phyloP scores from a whole-genome alignment of 2,797 vertebrate species.

The Galagoides demidoff region DNA sequence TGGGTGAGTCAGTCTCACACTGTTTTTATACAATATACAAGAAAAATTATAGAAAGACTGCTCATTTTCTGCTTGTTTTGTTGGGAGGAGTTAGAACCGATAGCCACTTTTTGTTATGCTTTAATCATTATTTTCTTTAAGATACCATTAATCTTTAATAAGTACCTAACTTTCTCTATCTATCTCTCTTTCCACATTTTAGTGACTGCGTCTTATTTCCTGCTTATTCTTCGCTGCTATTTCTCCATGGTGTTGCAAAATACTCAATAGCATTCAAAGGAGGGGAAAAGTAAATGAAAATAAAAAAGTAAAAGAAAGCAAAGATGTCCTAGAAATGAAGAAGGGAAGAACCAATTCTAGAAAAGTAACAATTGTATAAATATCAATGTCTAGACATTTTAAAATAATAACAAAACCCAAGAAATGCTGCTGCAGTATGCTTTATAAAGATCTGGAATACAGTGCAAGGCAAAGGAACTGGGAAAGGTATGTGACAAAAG shows the following conservation, averaged over 20 bases:
- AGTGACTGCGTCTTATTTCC: constrained; percentile 65
- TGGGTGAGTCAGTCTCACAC: not conserved
- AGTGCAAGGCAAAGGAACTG: not conserved
- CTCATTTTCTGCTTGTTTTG: constrained; percentile 21
- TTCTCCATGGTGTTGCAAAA: constrained; percentile 80
- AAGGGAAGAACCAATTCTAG: constrained; percentile 49
- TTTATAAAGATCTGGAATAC: constrained; percentile 19
- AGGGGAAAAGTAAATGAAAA: constrained; percentile 62
- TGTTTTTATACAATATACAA: constrained; percentile 43
- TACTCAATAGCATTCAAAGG: constrained; percentile 69
- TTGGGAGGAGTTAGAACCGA: constrained; percentile 8
- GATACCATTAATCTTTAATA: constrained; percentile 41
- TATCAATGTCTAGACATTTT: not conserved
- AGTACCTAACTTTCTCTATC: constrained; percentile 48
- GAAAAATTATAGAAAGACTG: constrained; percentile 33
- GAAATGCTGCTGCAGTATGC: not conserved
- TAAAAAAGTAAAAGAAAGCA: constrained; percentile 63
- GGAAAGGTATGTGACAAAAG: constrained; percentile 15
- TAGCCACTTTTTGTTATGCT: constrained; percentile 23
- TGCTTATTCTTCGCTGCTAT: constrained; percentile 77
- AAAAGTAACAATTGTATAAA: constrained; percentile 50
- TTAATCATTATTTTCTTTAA: constrained; percentile 51
- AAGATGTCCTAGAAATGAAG: constrained; percentile 43
- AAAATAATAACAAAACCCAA: not conserved
- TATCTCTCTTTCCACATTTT: constrained; percentile 65